Conservation (phyloP, 2,113 vertebrate species). For the Cynopterus brachyotis region DNA sequence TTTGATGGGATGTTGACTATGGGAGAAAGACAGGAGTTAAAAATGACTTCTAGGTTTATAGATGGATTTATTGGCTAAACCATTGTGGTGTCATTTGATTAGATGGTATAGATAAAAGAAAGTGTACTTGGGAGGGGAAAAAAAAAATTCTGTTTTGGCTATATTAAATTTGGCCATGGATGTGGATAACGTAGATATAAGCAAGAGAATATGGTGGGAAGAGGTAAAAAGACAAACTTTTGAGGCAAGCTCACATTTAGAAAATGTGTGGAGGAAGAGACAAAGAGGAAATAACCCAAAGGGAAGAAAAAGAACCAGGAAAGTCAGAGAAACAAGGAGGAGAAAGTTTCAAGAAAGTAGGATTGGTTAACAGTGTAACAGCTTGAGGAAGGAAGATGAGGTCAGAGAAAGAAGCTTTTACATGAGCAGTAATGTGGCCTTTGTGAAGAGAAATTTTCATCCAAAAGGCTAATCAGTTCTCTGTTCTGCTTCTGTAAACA, state of each 20-base stretch:
- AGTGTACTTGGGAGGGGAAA: background rate
- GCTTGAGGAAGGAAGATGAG: background rate
- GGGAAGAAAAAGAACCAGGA: background rate
- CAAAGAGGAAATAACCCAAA: background rate
- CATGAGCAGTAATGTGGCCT: background rate
- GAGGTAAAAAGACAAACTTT: background rate
- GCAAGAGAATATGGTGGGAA: background rate
- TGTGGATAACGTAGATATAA: background rate
- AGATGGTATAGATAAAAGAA: background rate
- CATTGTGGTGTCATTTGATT: background rate
- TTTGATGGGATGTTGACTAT: background rate
- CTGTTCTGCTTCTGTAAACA: too few relatives aligned
- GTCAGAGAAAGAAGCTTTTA: background rate
- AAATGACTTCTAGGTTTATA: background rate
- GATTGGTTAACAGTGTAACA: background rate
- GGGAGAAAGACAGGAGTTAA: background rate
- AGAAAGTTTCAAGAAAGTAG: background rate
- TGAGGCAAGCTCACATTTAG: background rate
- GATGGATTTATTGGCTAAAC: background rate
- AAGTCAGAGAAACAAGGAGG: background rate
- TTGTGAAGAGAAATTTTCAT: too few relatives aligned
- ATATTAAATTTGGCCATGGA: background rate
- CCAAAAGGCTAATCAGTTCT: too few relatives aligned
- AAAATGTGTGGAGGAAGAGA: background rate
- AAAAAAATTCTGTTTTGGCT: background rate